phyloP scores from a whole-genome alignment of 2,113 vertebrate species.

The Macrotis lagotis region DNA sequence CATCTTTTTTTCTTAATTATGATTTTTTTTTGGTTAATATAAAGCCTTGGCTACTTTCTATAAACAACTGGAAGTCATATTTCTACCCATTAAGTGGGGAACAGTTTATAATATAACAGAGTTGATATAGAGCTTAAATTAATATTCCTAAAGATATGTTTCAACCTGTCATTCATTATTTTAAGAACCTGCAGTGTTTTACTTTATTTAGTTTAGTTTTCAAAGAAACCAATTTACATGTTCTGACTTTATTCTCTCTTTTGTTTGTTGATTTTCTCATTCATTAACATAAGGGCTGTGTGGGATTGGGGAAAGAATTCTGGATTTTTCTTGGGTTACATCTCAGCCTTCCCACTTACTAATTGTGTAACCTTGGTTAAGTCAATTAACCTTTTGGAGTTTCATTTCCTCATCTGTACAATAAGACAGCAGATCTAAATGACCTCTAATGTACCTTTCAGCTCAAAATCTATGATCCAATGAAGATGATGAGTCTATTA shows the following conservation, averaged over 20 bases:
- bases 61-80: background rate
- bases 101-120: background rate
- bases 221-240: background rate
- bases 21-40: background rate
- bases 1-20: background rate
- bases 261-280: background rate
- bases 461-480: background rate
- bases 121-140: background rate
- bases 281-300: background rate
- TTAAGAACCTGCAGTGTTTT: background rate
- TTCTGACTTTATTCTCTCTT: background rate
- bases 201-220: background rate
- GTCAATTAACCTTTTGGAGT: background rate
- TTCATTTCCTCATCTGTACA: background rate
- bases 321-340: background rate
- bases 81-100: background rate
- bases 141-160: background rate
- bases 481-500: background rate
- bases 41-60: background rate
- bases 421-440: background rate
- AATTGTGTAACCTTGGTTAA: background rate
- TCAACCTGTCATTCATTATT: background rate
- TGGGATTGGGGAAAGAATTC: background rate
- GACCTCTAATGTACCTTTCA: background rate
- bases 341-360: background rate